Evolutionary conservation across 2,113 vertebrate species (phyloP), one percentile per base, ranked within the genome.

Genomic region (Rhinogobius similis): DNA sequence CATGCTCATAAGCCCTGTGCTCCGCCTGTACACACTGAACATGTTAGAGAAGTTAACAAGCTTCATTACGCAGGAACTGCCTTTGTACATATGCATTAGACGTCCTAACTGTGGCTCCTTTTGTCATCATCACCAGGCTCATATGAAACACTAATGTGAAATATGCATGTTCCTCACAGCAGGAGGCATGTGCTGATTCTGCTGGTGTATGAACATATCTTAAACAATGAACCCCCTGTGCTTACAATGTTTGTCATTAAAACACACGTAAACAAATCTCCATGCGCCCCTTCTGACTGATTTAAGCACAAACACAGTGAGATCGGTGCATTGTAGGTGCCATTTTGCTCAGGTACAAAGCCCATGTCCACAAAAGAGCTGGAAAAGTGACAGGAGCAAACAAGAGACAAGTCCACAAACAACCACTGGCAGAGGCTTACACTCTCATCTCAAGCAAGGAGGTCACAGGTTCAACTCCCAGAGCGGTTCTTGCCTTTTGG

Each of bases 161-260:
- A 72, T 65, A 69, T 67, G 68, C 13, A 61, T 69, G 20, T 21
- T 16, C 39, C 7, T 44, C 21, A 55, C 46, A 5, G 36, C 36
- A n/a, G 32, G 6, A 18, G 24, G 12, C 20, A 18, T 18, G 23
- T 23, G 61, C 61, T n/a, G 6, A 3, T 21, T 66, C 62, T 41
- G 43, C 1, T 14, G 39, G 52, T 44, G 10, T 43, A 39, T 24
- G 20, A 27, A 14, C 39, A 13, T 56, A n/a, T 56, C 20, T 46
- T 43, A 36, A 67, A 78, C 65, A 74, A 81, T 70, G 26, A 36
- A 41, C 62, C 48, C 52, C 27, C 75, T 44, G 21, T 53, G 52
- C 20, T 21, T 67, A 62, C 4, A 0, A 62, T n/a, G 11, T 77
- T 81, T 70, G 32, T 38, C 66, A 82, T 73, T 26, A 82, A 62